phyloP scores from a whole-genome alignment of 2,113 vertebrate genomes.

The Coregonus clupeaformis region DNA sequence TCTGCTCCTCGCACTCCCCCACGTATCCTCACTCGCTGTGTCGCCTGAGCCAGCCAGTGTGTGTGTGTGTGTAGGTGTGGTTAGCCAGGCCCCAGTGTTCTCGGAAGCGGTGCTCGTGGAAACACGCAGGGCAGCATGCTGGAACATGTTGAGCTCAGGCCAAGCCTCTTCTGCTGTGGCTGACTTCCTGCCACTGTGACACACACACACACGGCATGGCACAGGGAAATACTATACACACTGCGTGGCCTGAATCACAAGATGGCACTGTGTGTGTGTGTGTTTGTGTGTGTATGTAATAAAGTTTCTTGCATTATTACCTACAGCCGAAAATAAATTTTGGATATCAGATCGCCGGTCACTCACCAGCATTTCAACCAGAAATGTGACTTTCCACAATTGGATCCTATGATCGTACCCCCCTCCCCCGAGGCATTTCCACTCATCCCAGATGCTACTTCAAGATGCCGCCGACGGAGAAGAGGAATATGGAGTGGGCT shows the following conservation, averaged over 20 bases:
- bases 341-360: too few species aligned
- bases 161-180: constrained; percentile 65
- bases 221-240: constrained; percentile 8
- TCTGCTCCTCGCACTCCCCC: constrained; percentile 61
- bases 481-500: too few species aligned
- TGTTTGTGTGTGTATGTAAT: too few species aligned
- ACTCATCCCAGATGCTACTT: too few species aligned
- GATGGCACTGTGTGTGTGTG: too few species aligned
- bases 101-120: constrained; percentile 67
- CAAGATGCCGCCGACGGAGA: too few species aligned
- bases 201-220: constrained; percentile 5
- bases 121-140: constrained; percentile 62
- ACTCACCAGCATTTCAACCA: too few species aligned
- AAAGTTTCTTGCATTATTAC: too few species aligned
- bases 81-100: constrained; percentile 49
- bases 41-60: constrained; percentile 48
- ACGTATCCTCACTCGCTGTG: constrained; percentile 43
- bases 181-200: constrained; percentile 42
- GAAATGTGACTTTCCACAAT: too few species aligned
- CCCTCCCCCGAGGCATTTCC: too few species aligned
- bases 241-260: constrained; percentile 20
- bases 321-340: too few species aligned
- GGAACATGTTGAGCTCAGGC: constrained; percentile 58
- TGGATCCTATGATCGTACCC: too few species aligned
- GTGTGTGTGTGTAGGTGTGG: constrained; percentile 42